Conservation (phyloP, 2,113 vertebrate species). For the Ia io region DNA sequence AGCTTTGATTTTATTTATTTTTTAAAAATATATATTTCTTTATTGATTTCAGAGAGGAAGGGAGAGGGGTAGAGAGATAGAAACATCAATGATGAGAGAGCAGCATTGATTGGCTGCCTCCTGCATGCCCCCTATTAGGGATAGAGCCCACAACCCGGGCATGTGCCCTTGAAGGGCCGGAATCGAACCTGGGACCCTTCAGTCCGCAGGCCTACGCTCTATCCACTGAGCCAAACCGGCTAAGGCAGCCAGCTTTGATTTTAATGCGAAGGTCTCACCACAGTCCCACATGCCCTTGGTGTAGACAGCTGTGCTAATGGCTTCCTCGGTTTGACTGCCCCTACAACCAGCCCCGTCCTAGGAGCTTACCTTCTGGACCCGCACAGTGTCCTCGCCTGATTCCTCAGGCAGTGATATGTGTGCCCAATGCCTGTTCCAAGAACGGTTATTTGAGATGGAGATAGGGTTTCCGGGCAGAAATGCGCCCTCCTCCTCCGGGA, state of each 20-base stretch:
- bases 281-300: background rate
- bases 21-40: no score
- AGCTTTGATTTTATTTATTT: background rate
- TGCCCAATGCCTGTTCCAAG: background rate
- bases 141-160: no score
- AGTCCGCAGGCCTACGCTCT: no score
- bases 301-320: accelerated
- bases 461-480: background rate
- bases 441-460: background rate
- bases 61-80: no score
- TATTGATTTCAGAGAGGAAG: no score
- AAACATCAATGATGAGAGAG: no score
- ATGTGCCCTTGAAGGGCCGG: no score
- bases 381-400: accelerated
- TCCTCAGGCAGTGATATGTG: background rate
- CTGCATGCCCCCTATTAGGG: no score
- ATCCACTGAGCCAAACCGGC: no score
- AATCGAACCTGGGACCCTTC: no score
- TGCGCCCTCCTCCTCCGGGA: background rate
- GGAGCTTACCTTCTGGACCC: accelerated
- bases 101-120: no score
- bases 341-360: no score
- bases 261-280: background rate
- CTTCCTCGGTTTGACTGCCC: accelerated
- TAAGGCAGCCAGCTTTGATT: background rate